Evolutionary conservation across 2,888 invertebrate species (phyloP).

Genomic region (Strigamia maritima): DNA sequence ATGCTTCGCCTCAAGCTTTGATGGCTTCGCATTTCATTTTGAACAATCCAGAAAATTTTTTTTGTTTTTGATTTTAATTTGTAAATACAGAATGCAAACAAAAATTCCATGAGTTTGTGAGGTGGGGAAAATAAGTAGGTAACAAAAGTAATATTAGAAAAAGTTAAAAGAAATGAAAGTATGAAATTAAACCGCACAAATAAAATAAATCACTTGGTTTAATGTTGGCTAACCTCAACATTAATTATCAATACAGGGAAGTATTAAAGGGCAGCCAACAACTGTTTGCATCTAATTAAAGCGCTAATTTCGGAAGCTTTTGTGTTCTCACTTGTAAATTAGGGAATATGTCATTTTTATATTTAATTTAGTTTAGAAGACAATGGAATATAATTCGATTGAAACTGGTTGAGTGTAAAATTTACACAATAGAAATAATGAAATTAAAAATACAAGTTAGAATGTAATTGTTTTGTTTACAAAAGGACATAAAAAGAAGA

Average conservation of each 20-base stretch:
- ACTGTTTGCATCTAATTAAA: background rate
- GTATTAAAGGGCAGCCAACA: background rate
- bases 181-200: background rate
- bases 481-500: background rate
- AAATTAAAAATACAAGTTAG: background rate
- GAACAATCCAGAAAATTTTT: too few species aligned
- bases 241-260: conserved; percentile 8
- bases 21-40: too few species aligned
- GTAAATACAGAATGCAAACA: too few species aligned
- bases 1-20: too few species aligned
- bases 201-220: background rate
- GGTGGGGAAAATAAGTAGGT: too few species aligned
- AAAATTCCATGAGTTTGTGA: too few species aligned
- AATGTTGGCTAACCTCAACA: background rate
- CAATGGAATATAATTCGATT: background rate
- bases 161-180: background rate
- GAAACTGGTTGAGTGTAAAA: background rate
- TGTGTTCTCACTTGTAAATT: background rate
- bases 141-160: too few species aligned
- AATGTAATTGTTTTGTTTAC: background rate
- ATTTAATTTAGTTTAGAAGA: background rate
- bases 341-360: background rate
- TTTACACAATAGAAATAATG: background rate
- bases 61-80: too few species aligned
- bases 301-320: background rate